Percentiles rank a stretch among this genome's conserved stretches.
phyloP scores from a whole-genome alignment of 1,140 invertebrate species.

The Archegozetes longisetosus region DNA sequence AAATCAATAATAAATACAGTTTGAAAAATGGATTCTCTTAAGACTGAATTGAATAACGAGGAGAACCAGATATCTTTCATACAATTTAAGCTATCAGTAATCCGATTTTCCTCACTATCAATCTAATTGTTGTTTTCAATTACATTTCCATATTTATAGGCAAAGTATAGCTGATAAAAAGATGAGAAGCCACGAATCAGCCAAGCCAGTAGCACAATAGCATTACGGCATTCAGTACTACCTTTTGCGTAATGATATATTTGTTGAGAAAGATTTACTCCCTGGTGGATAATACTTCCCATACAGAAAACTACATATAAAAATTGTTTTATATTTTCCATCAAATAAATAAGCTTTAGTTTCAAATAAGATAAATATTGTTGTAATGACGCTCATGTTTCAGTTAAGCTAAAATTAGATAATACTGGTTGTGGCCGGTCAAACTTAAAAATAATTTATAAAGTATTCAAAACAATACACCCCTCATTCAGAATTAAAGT shows the following conservation, averaged over 20 bases:
- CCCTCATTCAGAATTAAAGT: not conserved
- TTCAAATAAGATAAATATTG: too few relatives aligned
- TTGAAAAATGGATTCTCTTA: too few relatives aligned
- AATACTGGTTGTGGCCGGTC: too few relatives aligned
- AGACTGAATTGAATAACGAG: too few relatives aligned
- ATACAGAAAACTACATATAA: slow-evolving; percentile 33
- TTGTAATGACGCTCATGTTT: too few relatives aligned
- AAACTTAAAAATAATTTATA: too few relatives aligned
- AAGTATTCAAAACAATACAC: slow-evolving; percentile 9
- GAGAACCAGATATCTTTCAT: too few relatives aligned
- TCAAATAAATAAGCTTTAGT: too few relatives aligned
- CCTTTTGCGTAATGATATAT: slow-evolving; percentile 37
- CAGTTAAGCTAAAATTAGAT: too few relatives aligned
- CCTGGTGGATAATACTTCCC: slow-evolving; percentile 51
- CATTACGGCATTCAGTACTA: slow-evolving; percentile 28
- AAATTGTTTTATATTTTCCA: not conserved
- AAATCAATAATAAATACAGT: too few relatives aligned
- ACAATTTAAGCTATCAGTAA: too few relatives aligned
- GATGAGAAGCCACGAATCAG: slow-evolving; percentile 48
- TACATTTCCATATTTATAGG: slow-evolving; percentile 56
- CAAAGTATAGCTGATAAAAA: slow-evolving; percentile 50
- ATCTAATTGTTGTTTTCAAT: not conserved
- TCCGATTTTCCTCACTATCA: not conserved
- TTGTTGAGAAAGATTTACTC: slow-evolving; percentile 44
- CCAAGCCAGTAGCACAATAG: slow-evolving; percentile 38